Conservation (phyloP, 1,140 invertebrate genomes). For the Saccostrea echinata region DNA sequence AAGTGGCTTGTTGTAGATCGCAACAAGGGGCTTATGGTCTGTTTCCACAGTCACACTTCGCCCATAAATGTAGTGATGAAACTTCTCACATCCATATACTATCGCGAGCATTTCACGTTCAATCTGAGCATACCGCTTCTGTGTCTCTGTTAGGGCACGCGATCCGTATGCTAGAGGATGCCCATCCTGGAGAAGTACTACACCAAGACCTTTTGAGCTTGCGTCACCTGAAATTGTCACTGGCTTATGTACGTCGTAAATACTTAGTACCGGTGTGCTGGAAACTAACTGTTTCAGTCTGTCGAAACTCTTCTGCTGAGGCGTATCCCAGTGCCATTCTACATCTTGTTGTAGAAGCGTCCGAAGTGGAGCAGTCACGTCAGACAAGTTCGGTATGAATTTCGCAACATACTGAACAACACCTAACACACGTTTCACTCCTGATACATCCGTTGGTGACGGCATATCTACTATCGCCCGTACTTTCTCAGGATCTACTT, state of each 20-base stretch:
- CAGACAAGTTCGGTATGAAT: slow-evolving; percentile 63
- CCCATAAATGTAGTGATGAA: no score
- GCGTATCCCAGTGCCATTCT: slow-evolving; percentile 50
- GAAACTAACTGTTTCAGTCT: slow-evolving; percentile 58
- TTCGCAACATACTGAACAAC: slow-evolving; percentile 30
- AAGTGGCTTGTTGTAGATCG: no score
- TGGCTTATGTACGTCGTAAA: slow-evolving; percentile 50
- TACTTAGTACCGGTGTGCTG: slow-evolving; percentile 37
- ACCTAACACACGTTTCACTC: slow-evolving; percentile 52
- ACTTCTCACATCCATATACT: no score
- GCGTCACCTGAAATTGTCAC: no score
- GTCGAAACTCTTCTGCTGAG: slow-evolving; percentile 43
- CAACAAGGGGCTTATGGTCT: no score
- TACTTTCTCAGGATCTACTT: slow-evolving; percentile 33
- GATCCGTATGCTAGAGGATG: no score
- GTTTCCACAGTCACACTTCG: no score
- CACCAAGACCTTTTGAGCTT: no score
- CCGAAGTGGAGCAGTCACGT: slow-evolving; percentile 54
- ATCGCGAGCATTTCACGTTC: no score
- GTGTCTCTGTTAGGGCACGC: no score
- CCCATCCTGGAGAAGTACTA: no score
- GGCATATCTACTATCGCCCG: slow-evolving; percentile 62
- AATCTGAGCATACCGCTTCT: no score
- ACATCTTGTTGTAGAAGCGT: slow-evolving; percentile 53
- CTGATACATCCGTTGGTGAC: slow-evolving; percentile 7